phyloP scores from a whole-genome alignment of 2,113 vertebrate species.

The Pitta sordida region DNA sequence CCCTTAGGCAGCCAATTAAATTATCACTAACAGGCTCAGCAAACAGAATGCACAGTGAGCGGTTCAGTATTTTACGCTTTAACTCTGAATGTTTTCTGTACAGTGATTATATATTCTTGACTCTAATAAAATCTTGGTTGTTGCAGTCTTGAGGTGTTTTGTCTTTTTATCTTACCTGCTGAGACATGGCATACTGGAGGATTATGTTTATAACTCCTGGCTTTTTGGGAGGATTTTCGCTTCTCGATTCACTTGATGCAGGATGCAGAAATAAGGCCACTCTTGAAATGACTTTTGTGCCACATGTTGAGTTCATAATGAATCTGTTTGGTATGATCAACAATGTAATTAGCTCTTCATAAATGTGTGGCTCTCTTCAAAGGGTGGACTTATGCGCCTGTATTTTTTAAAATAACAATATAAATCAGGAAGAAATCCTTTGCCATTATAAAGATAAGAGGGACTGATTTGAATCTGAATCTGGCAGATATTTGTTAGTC shows the following conservation, averaged over 20 bases:
- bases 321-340: neutral
- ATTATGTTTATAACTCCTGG: neutral
- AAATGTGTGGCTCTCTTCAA: neutral
- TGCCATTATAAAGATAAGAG: neutral
- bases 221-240: neutral
- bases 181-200: neutral
- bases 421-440: neutral
- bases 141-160: conserved; percentile 3
- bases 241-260: neutral
- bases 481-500: neutral
- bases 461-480: neutral
- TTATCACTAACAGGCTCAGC: neutral
- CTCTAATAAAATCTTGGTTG: conserved; percentile 46
- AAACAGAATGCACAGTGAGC: neutral
- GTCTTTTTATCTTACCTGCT: neutral
- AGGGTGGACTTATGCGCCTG: neutral
- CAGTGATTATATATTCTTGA: conserved; percentile 6
- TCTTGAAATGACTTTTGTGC: neutral
- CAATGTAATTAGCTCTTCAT: neutral
- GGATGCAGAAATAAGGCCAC: neutral
- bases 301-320: conserved; percentile 1
- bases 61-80: neutral
- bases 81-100: conserved; percentile 32
- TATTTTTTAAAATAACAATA: neutral
- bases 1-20: conserved; percentile 16